These are phyloP conservation scores for Tenthredo distinguenda DNA, from an alignment of 2,888 invertebrate genomes.

Conservation along the genomic window DNA sequence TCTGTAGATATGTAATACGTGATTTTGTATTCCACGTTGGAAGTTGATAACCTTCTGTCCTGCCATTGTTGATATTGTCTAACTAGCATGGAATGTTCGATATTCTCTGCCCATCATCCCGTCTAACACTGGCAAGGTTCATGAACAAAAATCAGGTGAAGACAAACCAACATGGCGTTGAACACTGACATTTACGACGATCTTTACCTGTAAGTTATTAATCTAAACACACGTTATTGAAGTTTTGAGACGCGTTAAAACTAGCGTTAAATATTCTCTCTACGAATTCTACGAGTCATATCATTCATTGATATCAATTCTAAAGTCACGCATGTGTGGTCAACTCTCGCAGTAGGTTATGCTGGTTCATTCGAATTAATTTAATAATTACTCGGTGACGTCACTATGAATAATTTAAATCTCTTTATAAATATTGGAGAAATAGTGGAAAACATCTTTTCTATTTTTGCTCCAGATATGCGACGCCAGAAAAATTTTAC, in stretches of 20 bases:
- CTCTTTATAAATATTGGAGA: not conserved
- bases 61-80: not conserved
- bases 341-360: constrained; percentile 64
- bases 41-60: not conserved
- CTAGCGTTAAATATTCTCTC: not conserved
- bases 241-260: not conserved
- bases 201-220: constrained; percentile 85
- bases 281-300: not conserved
- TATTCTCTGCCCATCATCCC: not conserved
- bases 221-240: not conserved
- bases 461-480: constrained; percentile 81
- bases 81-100: not conserved
- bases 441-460: not conserved
- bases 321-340: constrained; percentile 59
- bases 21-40: not conserved
- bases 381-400: constrained; percentile 11
- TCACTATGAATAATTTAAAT: constrained; percentile 47
- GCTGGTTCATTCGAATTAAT: constrained; percentile 39
- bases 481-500: constrained; percentile 94
- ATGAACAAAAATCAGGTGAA: not conserved
- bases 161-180: constrained; percentile 69
- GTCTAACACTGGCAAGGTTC: not conserved
- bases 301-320: constrained; percentile 33
- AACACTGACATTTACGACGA: constrained; percentile 83
- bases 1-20: not conserved